Conservation (phyloP, 2,113 vertebrate species). For the Cryptomyrus ogoouensis region DNA sequence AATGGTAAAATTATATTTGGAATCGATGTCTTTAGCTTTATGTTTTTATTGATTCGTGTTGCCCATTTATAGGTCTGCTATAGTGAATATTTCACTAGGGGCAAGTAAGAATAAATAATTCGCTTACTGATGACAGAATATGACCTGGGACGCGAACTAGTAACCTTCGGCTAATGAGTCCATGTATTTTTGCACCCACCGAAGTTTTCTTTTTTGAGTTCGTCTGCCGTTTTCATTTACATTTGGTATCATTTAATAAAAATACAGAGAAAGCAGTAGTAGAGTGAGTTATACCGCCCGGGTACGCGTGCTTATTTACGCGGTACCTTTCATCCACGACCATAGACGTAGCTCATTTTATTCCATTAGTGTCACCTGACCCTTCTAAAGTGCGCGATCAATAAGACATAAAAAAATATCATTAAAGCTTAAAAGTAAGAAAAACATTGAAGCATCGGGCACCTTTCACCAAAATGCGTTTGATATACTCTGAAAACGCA, state of each 20-base stretch:
- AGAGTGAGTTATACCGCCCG: not conserved
- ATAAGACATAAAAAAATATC: slow-evolving; percentile 58
- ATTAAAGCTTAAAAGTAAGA: slow-evolving; percentile 60
- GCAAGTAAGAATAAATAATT: not conserved
- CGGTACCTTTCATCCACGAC: not conserved
- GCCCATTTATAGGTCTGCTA: not conserved
- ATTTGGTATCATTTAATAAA: not conserved
- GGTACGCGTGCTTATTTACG: not conserved
- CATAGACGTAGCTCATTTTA: slow-evolving; percentile 40
- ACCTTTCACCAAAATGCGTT: slow-evolving; percentile 57
- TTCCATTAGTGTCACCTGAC: slow-evolving; percentile 49
- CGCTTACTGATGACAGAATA: not conserved
- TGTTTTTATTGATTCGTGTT: not conserved
- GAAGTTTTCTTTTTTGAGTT: not conserved
- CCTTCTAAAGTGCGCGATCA: slow-evolving; percentile 50
- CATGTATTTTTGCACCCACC: not conserved
- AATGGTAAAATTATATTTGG: not conserved
- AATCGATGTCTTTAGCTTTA: not conserved
- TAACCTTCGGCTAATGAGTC: not conserved
- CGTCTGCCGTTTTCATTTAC: not conserved
- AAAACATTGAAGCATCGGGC: slow-evolving; percentile 40
- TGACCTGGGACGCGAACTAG: not conserved
- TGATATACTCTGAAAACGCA: slow-evolving; percentile 57
- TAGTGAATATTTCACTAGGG: not conserved
- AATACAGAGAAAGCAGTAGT: not conserved